Percentiles rank a stretch among this genome's conserved stretches.
Evolutionary conservation across 2,888 invertebrate genomes (phyloP).

Genomic region (Brenthis ino): DNA sequence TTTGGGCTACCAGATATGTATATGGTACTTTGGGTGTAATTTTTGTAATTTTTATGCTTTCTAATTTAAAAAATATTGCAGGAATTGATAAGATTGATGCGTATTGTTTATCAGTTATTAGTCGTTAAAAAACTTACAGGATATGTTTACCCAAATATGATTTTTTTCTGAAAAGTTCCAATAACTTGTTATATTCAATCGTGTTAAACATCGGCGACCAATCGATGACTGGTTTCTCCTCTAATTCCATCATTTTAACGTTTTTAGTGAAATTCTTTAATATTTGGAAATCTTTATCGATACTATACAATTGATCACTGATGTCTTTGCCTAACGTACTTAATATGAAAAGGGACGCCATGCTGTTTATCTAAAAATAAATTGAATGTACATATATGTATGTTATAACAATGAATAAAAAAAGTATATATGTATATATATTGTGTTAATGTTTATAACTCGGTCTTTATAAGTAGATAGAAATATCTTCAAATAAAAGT

Average conservation of each 20-base stretch:
- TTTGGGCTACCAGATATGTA: background rate
- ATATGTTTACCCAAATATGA: conserved; percentile 63
- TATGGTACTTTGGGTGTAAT: background rate
- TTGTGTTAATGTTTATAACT: no score
- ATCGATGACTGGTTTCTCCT: conserved; percentile 44
- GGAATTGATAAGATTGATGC: no score
- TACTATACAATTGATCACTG: conserved; percentile 59
- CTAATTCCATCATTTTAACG: conserved; percentile 48
- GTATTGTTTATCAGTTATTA: background rate
- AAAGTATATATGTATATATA: no score
- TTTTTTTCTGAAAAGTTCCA: conserved; percentile 55
- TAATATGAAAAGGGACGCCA: conserved; percentile 72
- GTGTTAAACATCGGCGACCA: conserved; percentile 59
- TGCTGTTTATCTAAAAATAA: conserved; percentile 66
- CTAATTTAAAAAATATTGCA: no score
- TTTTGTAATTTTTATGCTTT: no score
- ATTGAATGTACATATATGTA: no score
- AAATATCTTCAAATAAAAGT: background rate
- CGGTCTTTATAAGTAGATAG: no score
- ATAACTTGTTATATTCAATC: conserved; percentile 54
- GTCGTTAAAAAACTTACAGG: conserved; percentile 55
- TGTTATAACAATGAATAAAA: no score
- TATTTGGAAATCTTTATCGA: conserved; percentile 63
- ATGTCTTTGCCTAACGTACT: conserved; percentile 73
- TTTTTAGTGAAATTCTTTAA: conserved; percentile 60